These are phyloP conservation scores for Ictalurus punctatus DNA, from an alignment of 2,113 vertebrate species.

Conservation along the genomic window DNA sequence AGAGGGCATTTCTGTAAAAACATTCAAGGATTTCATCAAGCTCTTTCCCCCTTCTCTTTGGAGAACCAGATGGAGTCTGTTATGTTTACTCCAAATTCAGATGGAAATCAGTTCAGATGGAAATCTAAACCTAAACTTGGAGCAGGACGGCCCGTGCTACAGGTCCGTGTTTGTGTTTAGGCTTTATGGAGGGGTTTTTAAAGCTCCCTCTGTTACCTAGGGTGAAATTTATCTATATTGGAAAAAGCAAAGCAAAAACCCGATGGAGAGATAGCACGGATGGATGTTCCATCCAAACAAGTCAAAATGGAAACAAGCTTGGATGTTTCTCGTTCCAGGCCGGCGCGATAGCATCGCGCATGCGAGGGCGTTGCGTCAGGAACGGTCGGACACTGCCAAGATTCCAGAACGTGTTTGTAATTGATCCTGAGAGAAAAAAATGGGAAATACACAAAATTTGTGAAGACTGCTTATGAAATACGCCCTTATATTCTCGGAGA, in stretches of 20 bases:
- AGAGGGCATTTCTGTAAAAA: slow-evolving; percentile 50
- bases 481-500: neutral
- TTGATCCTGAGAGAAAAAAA: slow-evolving; percentile 31
- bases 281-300: slow-evolving; percentile 63
- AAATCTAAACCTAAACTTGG: slow-evolving; percentile 63
- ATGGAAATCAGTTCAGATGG: slow-evolving; percentile 66
- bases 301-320: slow-evolving; percentile 67
- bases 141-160: slow-evolving; percentile 58
- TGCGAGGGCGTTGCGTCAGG: slow-evolving; percentile 46
- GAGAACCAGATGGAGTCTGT: slow-evolving; percentile 60
- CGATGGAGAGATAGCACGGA: slow-evolving; percentile 64
- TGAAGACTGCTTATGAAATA: slow-evolving; percentile 18
- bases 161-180: slow-evolving; percentile 60
- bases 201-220: slow-evolving; percentile 63
- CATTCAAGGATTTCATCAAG: slow-evolving; percentile 54
- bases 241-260: slow-evolving; percentile 57
- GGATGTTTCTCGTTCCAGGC: slow-evolving; percentile 58
- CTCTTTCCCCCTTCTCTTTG: slow-evolving; percentile 49
- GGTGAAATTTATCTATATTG: slow-evolving; percentile 65
- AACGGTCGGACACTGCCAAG: slow-evolving; percentile 34
- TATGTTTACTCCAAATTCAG: slow-evolving; percentile 68
- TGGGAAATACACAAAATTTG: slow-evolving; percentile 33
- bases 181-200: slow-evolving; percentile 57
- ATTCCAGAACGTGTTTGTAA: slow-evolving; percentile 50
- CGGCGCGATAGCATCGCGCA: slow-evolving; percentile 61